Evolutionary conservation across 2,113 vertebrate species (phyloP).

Genomic region (Ammodramus savannarum): DNA sequence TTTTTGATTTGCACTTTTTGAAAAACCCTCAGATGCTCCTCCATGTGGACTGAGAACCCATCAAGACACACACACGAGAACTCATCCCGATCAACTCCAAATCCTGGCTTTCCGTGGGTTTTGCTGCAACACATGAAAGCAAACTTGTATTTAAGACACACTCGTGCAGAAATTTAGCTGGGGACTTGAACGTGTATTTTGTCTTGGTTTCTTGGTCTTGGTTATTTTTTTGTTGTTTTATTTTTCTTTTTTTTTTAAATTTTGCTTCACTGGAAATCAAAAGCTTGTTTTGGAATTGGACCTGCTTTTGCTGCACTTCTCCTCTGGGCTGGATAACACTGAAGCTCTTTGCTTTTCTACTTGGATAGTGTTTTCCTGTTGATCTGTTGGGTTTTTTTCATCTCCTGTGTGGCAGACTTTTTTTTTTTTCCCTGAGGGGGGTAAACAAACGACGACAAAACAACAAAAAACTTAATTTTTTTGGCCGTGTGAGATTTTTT

Average conservation of each 20-base stretch:
- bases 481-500: constrained; percentile 69
- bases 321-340: constrained; percentile 69
- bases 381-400: constrained; percentile 1
- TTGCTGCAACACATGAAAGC: constrained; percentile 55
- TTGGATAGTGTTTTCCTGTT: constrained; percentile 63
- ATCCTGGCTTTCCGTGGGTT: constrained; percentile 42
- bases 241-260: background rate
- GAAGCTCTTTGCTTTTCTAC: constrained; percentile 55
- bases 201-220: constrained; percentile 35
- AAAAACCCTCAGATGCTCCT: constrained; percentile 49
- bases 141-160: constrained; percentile 54
- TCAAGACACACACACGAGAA: constrained; percentile 29
- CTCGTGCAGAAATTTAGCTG: constrained; percentile 46
- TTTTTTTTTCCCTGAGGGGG: background rate
- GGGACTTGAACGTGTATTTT: constrained; percentile 27
- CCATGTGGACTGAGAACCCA: constrained; percentile 61
- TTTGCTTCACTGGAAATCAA: constrained; percentile 55
- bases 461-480: background rate
- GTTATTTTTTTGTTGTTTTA: background rate
- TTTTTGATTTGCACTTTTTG: constrained; percentile 68
- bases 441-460: background rate
- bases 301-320: constrained; percentile 66
- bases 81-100: constrained; percentile 34
- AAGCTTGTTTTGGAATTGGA: constrained; percentile 59
- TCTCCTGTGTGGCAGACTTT: constrained; percentile 42